phyloP scores from a whole-genome alignment of 2,888 invertebrate species.

The Boloria selene region DNA sequence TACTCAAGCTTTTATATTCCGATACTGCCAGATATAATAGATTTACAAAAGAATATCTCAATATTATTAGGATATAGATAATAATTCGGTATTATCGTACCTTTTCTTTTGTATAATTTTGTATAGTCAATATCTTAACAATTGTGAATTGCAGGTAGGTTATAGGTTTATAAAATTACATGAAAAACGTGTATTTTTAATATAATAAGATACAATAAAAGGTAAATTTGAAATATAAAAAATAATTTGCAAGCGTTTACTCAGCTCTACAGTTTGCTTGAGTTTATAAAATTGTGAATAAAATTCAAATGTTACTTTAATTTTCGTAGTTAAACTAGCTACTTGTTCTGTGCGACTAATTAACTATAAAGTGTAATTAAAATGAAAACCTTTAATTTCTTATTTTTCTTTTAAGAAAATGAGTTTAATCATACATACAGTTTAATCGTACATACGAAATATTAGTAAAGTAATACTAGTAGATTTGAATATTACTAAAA shows the following conservation, averaged over 20 bases:
- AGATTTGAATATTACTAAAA: too few relatives aligned
- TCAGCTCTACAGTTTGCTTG: constrained; percentile 55
- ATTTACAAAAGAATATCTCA: too few relatives aligned
- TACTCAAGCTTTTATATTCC: constrained; percentile 24
- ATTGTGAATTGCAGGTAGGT: too few relatives aligned
- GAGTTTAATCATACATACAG: background rate
- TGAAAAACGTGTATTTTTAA: constrained; percentile 1
- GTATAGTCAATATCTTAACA: too few relatives aligned
- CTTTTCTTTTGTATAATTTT: too few relatives aligned
- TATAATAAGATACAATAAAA: background rate
- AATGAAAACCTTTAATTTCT: constrained; percentile 33
- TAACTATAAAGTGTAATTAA: constrained; percentile 38
- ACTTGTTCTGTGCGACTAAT: constrained; percentile 39
- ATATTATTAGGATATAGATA: too few relatives aligned
- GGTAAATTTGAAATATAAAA: background rate
- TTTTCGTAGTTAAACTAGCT: constrained; percentile 41
- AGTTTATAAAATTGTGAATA: constrained; percentile 39
- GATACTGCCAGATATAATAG: too few relatives aligned
- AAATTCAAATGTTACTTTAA: constrained; percentile 43
- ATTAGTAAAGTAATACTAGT: too few relatives aligned
- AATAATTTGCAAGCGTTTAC: constrained; percentile 48
- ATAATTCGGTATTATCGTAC: too few relatives aligned
- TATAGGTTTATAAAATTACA: background rate
- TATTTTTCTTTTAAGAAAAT: constrained; percentile 30
- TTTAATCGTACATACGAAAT: background rate